These are phyloP conservation scores for Nomia melanderi DNA, from an alignment of 1,140 invertebrate species.

Conservation along the genomic window DNA sequence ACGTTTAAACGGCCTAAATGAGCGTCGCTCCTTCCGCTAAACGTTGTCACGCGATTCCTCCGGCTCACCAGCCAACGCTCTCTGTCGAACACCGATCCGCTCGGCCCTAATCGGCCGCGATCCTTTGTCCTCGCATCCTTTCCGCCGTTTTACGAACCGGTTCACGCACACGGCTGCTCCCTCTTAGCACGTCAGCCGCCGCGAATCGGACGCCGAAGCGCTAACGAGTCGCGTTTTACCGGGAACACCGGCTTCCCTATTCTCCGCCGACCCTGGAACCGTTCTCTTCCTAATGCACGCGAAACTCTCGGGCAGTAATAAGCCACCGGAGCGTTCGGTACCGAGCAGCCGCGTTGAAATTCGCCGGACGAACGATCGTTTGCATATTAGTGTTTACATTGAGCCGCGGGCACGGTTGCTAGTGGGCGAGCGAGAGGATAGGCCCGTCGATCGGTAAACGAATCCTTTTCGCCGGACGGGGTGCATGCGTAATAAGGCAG, in stretches of 20 bases:
- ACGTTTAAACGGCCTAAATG: constrained; percentile 5
- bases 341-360: no score
- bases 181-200: constrained; percentile 11
- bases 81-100: background rate
- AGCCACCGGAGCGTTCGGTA: background rate
- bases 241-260: background rate
- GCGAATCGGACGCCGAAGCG: constrained; percentile 1
- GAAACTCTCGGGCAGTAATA: background rate
- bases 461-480: constrained; percentile 50
- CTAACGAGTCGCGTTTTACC: background rate
- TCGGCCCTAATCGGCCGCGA: background rate
- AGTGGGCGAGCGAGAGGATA: constrained; percentile 49
- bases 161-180: constrained; percentile 1
- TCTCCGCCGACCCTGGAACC: background rate
- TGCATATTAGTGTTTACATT: background rate
- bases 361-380: no score
- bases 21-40: background rate
- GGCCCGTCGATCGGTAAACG: constrained; percentile 73
- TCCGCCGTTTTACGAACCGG: constrained; percentile 8
- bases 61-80: background rate
- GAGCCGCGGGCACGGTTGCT: background rate
- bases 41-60: constrained; percentile 43
- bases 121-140: constrained; percentile 14
- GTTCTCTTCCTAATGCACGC: background rate
- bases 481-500: constrained; percentile 76